phyloP scores from a whole-genome alignment of 2,113 vertebrate species.

The Acanthochromis polyacanthus region DNA sequence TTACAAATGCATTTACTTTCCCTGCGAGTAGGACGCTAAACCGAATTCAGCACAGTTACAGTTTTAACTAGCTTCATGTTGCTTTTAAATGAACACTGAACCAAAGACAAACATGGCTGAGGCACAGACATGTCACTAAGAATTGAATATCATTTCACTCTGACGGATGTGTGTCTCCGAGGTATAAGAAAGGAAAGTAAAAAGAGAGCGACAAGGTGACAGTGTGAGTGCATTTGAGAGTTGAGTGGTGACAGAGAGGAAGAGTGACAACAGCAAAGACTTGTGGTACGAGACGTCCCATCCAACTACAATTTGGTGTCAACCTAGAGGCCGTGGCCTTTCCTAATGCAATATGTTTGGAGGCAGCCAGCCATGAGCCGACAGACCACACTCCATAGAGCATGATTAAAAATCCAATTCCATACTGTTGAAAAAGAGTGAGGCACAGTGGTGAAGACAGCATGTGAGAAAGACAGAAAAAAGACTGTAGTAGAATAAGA shows the following conservation, averaged over 20 bases:
- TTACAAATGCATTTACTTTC: too few species aligned
- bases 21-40: neutral
- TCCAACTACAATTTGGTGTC: slow-evolving; percentile 40
- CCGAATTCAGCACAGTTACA: neutral
- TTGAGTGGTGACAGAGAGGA: slow-evolving; percentile 18
- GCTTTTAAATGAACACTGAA: neutral
- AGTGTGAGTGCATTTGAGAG: slow-evolving; percentile 7
- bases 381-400: slow-evolving; percentile 41
- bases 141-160: slow-evolving; percentile 7
- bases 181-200: slow-evolving; percentile 11
- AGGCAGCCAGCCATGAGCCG: slow-evolving; percentile 45
- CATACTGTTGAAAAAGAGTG: slow-evolving; percentile 32
- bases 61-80: neutral
- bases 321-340: slow-evolving; percentile 41
- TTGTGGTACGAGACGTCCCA: neutral
- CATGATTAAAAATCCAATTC: slow-evolving; percentile 67
- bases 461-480: slow-evolving; percentile 1
- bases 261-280: slow-evolving; percentile 33
- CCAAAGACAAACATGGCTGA: neutral
- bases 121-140: neutral
- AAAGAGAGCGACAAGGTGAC: slow-evolving; percentile 19
- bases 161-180: slow-evolving; percentile 15
- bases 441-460: slow-evolving; percentile 1
- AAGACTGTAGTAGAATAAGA: slow-evolving; percentile 23
- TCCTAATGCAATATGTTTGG: slow-evolving; percentile 58